Conservation (phyloP, 2,113 vertebrate genomes). For the Petroica traversi region DNA sequence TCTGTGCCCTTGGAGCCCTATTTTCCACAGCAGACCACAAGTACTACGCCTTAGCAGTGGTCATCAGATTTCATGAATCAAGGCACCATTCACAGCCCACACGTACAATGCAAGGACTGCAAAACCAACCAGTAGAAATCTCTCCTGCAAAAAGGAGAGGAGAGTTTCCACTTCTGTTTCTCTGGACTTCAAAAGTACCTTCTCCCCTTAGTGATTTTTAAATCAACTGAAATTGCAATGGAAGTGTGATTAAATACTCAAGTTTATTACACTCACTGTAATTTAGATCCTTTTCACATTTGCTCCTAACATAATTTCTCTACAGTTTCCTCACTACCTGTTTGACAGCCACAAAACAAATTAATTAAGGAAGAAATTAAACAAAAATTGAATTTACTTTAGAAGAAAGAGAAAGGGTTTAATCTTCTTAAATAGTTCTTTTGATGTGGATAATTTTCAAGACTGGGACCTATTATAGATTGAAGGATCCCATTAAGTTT, state of each 20-base stretch:
- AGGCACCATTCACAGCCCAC: neutral
- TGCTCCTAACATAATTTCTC: neutral
- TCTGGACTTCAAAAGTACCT: neutral
- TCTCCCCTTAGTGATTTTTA: neutral
- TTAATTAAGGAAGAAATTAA: constrained; percentile 5
- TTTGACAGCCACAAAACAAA: constrained; percentile 26
- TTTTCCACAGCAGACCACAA: neutral
- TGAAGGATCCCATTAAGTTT: constrained; percentile 30
- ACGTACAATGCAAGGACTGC: neutral
- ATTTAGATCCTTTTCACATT: neutral
- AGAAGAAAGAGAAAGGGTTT: neutral
- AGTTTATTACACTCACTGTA: neutral
- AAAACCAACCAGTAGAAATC: neutral
- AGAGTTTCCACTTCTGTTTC: neutral
- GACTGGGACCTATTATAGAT: neutral
- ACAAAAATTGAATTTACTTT: constrained; percentile 31
- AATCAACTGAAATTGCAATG: neutral
- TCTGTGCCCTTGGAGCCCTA: neutral
- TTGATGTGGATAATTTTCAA: constrained; percentile 34
- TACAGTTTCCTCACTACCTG: neutral
- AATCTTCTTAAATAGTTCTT: constrained; percentile 26
- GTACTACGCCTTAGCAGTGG: neutral
- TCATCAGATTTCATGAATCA: neutral
- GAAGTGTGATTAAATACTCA: neutral
- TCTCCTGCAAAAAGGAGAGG: neutral